phyloP scores from a whole-genome alignment of 2,888 invertebrate species.

The Acronicta leporina region DNA sequence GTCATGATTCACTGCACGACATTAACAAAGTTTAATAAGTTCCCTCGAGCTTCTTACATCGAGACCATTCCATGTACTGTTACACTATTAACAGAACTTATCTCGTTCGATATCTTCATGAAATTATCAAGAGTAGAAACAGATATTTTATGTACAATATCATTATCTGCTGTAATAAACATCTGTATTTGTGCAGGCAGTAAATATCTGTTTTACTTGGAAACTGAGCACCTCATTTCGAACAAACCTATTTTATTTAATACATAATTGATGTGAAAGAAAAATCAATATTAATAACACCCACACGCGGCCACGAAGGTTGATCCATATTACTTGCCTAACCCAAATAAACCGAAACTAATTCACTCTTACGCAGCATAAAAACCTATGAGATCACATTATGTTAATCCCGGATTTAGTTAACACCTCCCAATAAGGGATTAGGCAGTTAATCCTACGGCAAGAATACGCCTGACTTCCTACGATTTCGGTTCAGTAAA shows the following conservation, averaged over 20 bases:
- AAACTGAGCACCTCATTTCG: constrained; percentile 6
- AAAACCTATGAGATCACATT: constrained; percentile 64
- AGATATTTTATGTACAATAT: constrained; percentile 36
- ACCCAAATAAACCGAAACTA: constrained; percentile 35
- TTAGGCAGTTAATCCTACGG: constrained; percentile 69
- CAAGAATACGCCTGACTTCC: constrained; percentile 62
- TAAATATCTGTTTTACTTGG: constrained; percentile 14
- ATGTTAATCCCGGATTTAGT: constrained; percentile 72
- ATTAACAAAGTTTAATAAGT: constrained; percentile 83
- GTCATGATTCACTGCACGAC: constrained; percentile 80
- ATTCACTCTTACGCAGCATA: constrained; percentile 35
- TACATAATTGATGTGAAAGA: constrained; percentile 47
- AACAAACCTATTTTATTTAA: constrained; percentile 24
- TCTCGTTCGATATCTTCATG: constrained; percentile 71
- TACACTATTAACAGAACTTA: constrained; percentile 68
- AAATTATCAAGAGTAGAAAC: constrained; percentile 49
- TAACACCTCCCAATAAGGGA: constrained; percentile 76
- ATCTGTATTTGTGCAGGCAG: constrained; percentile 15
- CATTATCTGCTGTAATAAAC: constrained; percentile 27
- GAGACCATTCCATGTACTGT: constrained; percentile 59
- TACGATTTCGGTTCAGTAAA: constrained; percentile 67
- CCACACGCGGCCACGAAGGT: constrained; percentile 1
- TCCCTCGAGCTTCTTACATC: constrained; percentile 60
- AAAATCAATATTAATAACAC: constrained; percentile 66
- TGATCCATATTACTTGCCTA: constrained; percentile 31